Conservation (phyloP, 2,888 invertebrate species). For the Nymphalis polychloros region DNA sequence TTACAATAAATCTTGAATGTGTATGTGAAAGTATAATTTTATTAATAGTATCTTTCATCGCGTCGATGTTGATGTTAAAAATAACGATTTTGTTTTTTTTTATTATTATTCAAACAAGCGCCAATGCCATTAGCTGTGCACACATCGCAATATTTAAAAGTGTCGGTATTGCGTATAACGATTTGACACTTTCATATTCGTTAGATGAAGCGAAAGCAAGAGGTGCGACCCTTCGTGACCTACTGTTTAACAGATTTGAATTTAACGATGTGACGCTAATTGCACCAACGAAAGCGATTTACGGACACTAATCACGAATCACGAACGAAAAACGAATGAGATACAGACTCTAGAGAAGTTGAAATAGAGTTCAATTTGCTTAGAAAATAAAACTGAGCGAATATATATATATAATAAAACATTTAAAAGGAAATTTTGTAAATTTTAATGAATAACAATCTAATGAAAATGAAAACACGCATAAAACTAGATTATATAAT, state of each 20-base stretch:
- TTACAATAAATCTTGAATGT: background rate
- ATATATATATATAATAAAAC: conserved; percentile 1
- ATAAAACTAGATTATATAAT: conserved; percentile 14
- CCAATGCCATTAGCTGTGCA: background rate
- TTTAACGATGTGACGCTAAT: conserved; percentile 36
- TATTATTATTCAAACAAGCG: background rate
- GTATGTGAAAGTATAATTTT: background rate
- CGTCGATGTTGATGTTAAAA: background rate
- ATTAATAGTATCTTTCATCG: background rate
- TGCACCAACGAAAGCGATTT: conserved; percentile 31
- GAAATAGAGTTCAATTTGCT: background rate
- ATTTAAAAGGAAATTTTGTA: background rate
- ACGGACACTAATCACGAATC: conserved; percentile 6
- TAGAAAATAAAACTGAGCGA: background rate
- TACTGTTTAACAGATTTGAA: conserved; percentile 33
- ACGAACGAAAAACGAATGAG: background rate
- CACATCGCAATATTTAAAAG: background rate
- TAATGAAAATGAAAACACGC: background rate
- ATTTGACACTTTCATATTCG: conserved; percentile 40
- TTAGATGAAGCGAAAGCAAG: conserved; percentile 39
- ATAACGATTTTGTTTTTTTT: background rate
- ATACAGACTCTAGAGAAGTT: background rate
- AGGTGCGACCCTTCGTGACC: conserved; percentile 37
- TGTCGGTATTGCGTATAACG: conserved; percentile 10
- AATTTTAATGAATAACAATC: background rate